Conservation (phyloP, 2,888 invertebrate genomes). For the Margaritifera margaritifera region DNA sequence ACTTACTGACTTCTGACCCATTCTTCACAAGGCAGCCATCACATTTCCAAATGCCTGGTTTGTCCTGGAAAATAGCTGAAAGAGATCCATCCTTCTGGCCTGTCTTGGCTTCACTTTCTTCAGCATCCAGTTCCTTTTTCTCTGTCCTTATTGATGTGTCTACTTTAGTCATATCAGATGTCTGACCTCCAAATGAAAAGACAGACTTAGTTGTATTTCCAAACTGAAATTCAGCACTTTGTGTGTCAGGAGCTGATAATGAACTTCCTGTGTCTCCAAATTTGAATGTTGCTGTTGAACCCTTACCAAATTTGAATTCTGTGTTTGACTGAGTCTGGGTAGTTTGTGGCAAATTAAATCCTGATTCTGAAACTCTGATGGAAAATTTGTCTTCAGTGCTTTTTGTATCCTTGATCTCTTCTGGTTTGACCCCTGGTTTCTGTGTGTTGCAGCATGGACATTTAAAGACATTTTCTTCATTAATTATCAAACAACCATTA, state of each 20-base stretch:
- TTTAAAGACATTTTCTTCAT: constrained; percentile 69
- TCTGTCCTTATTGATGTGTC: not conserved
- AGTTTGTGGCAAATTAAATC: too few relatives aligned
- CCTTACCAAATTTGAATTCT: constrained; percentile 1
- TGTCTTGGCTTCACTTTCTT: not conserved
- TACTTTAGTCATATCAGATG: constrained; percentile 3
- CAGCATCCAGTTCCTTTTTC: not conserved
- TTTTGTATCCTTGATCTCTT: constrained; percentile 34
- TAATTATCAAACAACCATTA: constrained; percentile 78
- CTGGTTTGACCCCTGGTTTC: constrained; percentile 61
- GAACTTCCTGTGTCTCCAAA: constrained; percentile 11
- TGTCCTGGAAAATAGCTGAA: constrained; percentile 56
- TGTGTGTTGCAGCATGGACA: constrained; percentile 66
- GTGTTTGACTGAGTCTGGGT: not conserved
- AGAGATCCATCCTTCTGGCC: constrained; percentile 13
- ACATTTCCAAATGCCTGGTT: constrained; percentile 80
- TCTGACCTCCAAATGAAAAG: constrained; percentile 22
- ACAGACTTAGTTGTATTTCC: constrained; percentile 9
- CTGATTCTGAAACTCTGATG: too few relatives aligned
- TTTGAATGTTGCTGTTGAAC: constrained; percentile 7
- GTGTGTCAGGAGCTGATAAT: not conserved
- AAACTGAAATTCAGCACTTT: constrained; percentile 26
- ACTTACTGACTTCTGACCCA: constrained; percentile 57
- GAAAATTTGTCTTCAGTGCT: constrained; percentile 2
- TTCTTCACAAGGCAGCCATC: constrained; percentile 79